phyloP scores from a whole-genome alignment of 2,113 vertebrate genomes.

The Lepus europaeus region DNA sequence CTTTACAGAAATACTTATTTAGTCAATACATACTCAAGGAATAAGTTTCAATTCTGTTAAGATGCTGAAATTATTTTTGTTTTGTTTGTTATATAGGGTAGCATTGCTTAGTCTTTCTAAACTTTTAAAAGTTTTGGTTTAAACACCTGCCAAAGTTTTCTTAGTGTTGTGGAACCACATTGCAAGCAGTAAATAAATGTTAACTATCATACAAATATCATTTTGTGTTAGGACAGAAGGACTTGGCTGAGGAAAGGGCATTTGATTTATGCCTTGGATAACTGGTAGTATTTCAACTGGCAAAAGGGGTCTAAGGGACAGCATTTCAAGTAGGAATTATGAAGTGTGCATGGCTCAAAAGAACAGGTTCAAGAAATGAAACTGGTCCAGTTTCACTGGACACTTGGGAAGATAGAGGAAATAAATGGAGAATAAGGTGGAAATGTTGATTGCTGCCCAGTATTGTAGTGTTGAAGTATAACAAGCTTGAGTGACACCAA shows the following conservation, averaged over 20 bases:
- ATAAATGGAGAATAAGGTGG: neutral
- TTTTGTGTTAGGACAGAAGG: slow-evolving; percentile 16
- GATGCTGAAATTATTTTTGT: slow-evolving; percentile 15
- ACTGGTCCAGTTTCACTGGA: neutral
- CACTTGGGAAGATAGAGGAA: neutral
- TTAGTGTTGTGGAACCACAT: neutral
- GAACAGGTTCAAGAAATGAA: neutral
- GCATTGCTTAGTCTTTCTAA: slow-evolving; percentile 34
- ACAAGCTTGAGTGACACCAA: neutral
- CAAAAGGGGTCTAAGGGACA: neutral
- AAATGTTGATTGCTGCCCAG: neutral
- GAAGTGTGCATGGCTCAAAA: neutral
- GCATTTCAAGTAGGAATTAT: slow-evolving; percentile 22
- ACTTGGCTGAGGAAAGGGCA: slow-evolving; percentile 43
- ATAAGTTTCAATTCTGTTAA: neutral
- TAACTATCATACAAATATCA: slow-evolving; percentile 57
- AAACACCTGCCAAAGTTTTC: slow-evolving; percentile 58
- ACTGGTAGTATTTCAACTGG: neutral
- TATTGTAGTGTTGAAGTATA: neutral
- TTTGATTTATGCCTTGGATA: neutral
- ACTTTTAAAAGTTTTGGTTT: slow-evolving; percentile 35
- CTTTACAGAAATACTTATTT: neutral
- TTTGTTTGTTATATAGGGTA: slow-evolving; percentile 19
- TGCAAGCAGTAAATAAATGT: slow-evolving; percentile 53
- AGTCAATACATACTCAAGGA: neutral